Conservation (phyloP, 2,888 invertebrate species). For the Drosophila bunnanda region DNA sequence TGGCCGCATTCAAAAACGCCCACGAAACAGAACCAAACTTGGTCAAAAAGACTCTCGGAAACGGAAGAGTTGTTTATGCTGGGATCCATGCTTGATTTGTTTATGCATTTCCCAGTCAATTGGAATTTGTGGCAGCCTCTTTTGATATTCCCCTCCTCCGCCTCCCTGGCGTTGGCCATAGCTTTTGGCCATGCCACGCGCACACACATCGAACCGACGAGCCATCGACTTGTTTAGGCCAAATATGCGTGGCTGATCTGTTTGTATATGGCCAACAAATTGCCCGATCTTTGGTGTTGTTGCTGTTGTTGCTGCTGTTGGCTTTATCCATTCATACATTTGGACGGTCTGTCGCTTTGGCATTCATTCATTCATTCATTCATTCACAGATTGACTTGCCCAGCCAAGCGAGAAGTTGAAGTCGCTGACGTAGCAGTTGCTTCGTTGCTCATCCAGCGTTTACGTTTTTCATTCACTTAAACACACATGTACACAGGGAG, state of each 20-base stretch:
- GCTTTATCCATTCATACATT: constrained; percentile 62
- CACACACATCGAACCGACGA: constrained; percentile 35
- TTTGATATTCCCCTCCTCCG: constrained; percentile 38
- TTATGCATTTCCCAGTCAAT: constrained; percentile 76
- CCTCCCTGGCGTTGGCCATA: constrained; percentile 16
- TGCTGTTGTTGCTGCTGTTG: constrained; percentile 30
- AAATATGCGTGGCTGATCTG: constrained; percentile 78
- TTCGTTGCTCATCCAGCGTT: constrained; percentile 59
- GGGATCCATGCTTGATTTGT: constrained; percentile 64
- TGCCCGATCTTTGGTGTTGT: constrained; percentile 48
- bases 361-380: constrained; percentile 73
- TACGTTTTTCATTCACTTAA: constrained; percentile 69
- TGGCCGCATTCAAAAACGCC: constrained; percentile 48
- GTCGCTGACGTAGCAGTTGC: constrained; percentile 38
- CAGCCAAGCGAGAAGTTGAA: constrained; percentile 58
- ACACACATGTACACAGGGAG: constrained; percentile 6
- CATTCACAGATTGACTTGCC: constrained; percentile 74
- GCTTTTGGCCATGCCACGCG: constrained; percentile 80
- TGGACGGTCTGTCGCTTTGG: constrained; percentile 72
- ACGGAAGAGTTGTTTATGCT: constrained; percentile 49
- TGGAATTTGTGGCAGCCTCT: constrained; percentile 74
- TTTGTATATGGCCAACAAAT: constrained; percentile 78
- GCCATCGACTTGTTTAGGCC: constrained; percentile 65
- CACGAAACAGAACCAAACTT: constrained; percentile 11
- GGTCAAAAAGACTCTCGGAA: constrained; percentile 14